A percentile compares a stretch with the other conserved stretches of the same genome.
Conservation (phyloP, 1,140 invertebrate genomes). For the Aricia agestis region DNA sequence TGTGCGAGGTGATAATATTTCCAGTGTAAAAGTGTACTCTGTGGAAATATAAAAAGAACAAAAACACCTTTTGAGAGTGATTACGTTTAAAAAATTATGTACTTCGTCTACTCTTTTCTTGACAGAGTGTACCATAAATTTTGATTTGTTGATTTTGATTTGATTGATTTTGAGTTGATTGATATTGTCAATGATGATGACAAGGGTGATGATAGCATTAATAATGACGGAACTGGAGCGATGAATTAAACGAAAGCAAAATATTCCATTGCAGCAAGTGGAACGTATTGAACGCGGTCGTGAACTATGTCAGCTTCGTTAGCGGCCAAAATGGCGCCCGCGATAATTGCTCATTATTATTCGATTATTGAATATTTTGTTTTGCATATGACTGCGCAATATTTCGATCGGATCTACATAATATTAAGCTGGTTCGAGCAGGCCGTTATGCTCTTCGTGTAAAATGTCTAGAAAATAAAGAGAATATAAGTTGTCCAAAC, state of each 20-base stretch:
- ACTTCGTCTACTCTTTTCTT: no score
- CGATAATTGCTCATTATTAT: neutral
- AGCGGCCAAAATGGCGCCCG: neutral
- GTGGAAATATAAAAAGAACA: no score
- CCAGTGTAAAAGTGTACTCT: no score
- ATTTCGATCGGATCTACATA: neutral
- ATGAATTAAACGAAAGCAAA: neutral
- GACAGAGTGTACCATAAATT: no score
- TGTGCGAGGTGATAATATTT: no score
- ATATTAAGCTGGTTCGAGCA: no score
- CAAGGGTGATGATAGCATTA: neutral
- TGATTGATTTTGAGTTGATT: neutral
- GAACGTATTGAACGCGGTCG: neutral
- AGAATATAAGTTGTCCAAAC: no score
- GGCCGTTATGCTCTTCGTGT: no score
- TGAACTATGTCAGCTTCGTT: neutral
- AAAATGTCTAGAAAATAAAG: no score
- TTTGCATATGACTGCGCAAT: neutral
- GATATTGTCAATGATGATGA: neutral
- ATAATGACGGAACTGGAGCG: neutral
- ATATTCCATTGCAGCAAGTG: neutral
- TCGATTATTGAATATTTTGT: neutral
- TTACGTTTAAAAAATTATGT: no score
- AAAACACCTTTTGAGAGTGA: no score
- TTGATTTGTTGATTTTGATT: no score